phyloP scores from a whole-genome alignment of 2,797 vertebrate genomes.

The Helarctos malayanus region DNA sequence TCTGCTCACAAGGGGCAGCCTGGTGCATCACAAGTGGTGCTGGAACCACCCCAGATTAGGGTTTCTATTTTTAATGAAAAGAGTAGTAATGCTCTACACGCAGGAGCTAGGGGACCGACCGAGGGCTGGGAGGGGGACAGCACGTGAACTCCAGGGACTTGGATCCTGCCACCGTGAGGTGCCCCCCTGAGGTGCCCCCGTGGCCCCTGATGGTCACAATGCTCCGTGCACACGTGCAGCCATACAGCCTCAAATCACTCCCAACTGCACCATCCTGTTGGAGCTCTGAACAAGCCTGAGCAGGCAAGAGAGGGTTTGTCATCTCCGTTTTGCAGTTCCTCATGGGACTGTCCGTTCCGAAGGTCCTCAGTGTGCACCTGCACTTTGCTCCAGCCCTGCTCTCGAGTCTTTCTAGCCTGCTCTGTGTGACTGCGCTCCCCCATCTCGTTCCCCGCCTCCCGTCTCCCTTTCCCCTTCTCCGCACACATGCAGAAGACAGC shows the following conservation, averaged over 20 bases:
- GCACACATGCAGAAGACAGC: no score
- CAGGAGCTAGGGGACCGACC: neutral
- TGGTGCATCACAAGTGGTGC: neutral
- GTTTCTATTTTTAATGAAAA: neutral
- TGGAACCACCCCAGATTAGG: neutral
- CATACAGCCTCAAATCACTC: neutral
- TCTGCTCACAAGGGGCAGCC: neutral
- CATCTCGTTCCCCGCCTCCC: neutral
- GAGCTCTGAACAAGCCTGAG: neutral
- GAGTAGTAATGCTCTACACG: neutral
- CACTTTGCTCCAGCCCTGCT: neutral
- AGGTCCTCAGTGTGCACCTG: neutral
- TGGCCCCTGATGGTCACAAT: neutral
- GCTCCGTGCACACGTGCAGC: rapidly evolving
- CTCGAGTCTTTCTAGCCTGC: neutral
- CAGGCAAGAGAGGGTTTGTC: neutral
- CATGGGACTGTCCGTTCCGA: neutral
- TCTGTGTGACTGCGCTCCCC: no score
- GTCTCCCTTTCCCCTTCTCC: neutral
- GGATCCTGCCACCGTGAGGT: neutral
- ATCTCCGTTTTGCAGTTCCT: neutral
- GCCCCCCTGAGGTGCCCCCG: no score
- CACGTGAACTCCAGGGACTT: neutral
- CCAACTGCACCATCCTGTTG: no score
- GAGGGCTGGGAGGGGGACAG: neutral